A percentile compares a stretch with the other conserved stretches of the same genome.
Conservation (phyloP, 1,140 invertebrate genomes). For the Kradibia gibbosae region DNA sequence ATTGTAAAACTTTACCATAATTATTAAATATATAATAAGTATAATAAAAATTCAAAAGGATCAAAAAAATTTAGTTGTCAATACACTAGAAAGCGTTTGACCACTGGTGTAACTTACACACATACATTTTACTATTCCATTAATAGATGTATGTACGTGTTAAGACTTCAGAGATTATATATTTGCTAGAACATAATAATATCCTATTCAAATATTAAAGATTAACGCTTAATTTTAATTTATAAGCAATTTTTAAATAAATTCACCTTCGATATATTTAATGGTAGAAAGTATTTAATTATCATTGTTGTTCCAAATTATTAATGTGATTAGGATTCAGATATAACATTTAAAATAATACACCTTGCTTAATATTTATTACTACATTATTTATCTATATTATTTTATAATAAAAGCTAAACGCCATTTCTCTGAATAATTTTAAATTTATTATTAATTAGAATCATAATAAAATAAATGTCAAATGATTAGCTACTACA, state of each 20-base stretch:
- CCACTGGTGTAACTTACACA: not conserved
- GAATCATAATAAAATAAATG: too few relatives aligned
- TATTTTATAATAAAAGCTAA: not conserved
- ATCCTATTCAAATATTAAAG: not conserved
- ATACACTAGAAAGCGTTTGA: not conserved
- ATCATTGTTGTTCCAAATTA: not conserved
- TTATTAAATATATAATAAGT: slow-evolving; percentile 4
- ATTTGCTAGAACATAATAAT: not conserved
- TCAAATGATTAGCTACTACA: too few relatives aligned
- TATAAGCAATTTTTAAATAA: not conserved
- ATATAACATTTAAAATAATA: too few relatives aligned
- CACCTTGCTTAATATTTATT: too few relatives aligned
- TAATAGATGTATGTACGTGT: not conserved
- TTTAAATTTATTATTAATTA: too few relatives aligned
- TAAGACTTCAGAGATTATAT: not conserved
- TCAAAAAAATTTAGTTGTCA: not conserved
- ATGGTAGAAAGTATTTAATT: slow-evolving; percentile 2
- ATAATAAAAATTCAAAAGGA: not conserved
- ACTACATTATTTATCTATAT: not conserved
- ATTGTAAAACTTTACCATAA: not conserved
- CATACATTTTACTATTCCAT: not conserved
- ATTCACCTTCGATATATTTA: not conserved
- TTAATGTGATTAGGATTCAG: not conserved
- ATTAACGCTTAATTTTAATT: not conserved
- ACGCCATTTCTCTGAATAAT: not conserved